Conservation (phyloP, 2,113 vertebrate species). For the Oxygymnocypris stewartii region DNA sequence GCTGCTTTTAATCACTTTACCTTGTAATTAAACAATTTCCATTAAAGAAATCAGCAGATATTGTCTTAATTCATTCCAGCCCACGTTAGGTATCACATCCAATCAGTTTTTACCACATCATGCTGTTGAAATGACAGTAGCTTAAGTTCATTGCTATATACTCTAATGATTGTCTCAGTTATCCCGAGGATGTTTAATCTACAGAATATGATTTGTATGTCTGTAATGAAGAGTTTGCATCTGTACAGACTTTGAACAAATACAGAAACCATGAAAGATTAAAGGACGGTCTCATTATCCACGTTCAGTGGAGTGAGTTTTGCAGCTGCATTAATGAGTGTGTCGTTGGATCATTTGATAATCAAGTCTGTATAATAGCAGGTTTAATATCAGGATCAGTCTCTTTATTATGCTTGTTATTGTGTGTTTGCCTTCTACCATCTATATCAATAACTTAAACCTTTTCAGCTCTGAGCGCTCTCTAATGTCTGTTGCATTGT, state of each 20-base stretch:
- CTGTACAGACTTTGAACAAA: background rate
- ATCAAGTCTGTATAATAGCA: conserved; percentile 21
- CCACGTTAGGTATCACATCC: background rate
- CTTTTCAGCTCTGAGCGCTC: background rate
- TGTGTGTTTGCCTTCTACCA: background rate
- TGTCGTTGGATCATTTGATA: background rate
- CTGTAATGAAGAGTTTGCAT: background rate
- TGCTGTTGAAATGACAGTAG: background rate
- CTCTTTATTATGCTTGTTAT: conserved; percentile 26
- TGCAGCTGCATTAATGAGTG: conserved; percentile 4
- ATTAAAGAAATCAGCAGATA: background rate
- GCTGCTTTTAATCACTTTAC: background rate
- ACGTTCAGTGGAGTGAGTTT: conserved; percentile 12
- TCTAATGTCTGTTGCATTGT: background rate
- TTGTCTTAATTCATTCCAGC: background rate
- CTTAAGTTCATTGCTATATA: background rate
- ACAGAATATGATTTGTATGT: background rate
- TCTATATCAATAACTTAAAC: conserved; percentile 13
- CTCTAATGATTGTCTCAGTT: background rate
- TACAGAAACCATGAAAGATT: background rate
- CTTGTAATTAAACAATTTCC: background rate
- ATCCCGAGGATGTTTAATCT: conserved; percentile 4
- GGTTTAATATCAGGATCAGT: conserved; percentile 21
- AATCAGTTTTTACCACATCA: background rate
- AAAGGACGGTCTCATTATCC: conserved; percentile 11